These are phyloP conservation scores for Anguilla pacifica DNA, from an alignment of 2,797 vertebrate genomes.

Conservation along the genomic window DNA sequence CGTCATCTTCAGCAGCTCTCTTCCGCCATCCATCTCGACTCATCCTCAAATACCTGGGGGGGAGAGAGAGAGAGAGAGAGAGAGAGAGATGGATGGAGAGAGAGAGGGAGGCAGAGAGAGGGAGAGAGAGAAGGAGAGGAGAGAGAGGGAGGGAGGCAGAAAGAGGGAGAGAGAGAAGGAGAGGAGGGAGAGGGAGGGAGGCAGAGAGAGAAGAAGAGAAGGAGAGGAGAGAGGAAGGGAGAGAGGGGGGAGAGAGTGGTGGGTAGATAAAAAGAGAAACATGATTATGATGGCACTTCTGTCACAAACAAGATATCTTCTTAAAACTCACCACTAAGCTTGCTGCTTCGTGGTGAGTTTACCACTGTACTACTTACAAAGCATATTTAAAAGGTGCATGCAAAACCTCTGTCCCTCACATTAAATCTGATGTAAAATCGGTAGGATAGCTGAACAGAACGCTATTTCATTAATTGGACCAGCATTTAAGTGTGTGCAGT, in stretches of 20 bases:
- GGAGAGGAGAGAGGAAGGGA: background rate
- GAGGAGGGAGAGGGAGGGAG: background rate
- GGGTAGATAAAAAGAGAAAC: background rate
- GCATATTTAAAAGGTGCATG: too few species aligned
- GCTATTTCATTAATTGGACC: background rate
- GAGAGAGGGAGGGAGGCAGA: constrained; percentile 3
- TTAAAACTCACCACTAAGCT: background rate
- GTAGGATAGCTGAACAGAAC: background rate
- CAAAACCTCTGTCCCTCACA: background rate
- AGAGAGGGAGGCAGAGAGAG: background rate
- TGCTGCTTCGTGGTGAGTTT: background rate
- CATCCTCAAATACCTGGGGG: constrained; percentile 79
- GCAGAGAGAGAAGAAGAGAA: background rate
- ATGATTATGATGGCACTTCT: background rate
- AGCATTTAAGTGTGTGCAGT: background rate
- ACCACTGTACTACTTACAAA: background rate
- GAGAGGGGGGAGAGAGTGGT: background rate
- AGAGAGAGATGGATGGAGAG: constrained; percentile 25
- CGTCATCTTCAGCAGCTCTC: constrained; percentile 82
- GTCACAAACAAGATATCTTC: background rate
- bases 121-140: constrained; percentile 35
- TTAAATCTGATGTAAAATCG: background rate
- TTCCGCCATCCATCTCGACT: constrained; percentile 95
- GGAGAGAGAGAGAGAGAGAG: constrained; percentile 35
- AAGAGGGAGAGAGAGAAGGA: background rate